Conservation (phyloP, 1,140 invertebrate species). For the Kradibia gibbosae region DNA sequence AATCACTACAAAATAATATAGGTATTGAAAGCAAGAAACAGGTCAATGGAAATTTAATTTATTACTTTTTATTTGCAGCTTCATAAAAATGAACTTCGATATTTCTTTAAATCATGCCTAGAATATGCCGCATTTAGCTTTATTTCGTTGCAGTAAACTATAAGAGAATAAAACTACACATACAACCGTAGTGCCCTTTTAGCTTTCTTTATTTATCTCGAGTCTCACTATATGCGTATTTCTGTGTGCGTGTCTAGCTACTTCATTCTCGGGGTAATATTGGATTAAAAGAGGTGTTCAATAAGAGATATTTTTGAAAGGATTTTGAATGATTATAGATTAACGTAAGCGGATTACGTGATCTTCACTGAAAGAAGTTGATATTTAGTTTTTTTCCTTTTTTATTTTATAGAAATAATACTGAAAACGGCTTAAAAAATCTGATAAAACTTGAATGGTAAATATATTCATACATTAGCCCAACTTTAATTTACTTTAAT, state of each 20-base stretch:
- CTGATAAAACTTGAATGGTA: background rate
- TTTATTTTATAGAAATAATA: no score
- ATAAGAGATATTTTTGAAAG: background rate
- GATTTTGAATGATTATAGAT: background rate
- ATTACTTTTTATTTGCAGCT: background rate
- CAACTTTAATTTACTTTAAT: no score
- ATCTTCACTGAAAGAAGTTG: background rate
- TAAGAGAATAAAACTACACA: background rate
- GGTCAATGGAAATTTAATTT: background rate
- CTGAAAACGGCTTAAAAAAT: background rate
- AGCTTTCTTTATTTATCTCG: constrained; percentile 21
- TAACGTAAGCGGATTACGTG: background rate
- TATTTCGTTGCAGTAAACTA: background rate
- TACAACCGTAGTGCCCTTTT: background rate
- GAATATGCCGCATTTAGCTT: constrained; percentile 8
- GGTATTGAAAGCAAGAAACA: background rate
- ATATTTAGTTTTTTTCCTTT: background rate
- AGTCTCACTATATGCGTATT: background rate
- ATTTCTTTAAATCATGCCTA: constrained; percentile 28
- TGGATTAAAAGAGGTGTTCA: constrained; percentile 15
- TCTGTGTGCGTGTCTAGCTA: background rate
- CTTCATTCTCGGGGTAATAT: background rate
- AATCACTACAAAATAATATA: background rate
- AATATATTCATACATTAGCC: no score
- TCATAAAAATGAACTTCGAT: constrained; percentile 2